Base-by-base conservation (phyloP, 2,797 vertebrate genomes). In the Champsocephalus esox region DNA sequence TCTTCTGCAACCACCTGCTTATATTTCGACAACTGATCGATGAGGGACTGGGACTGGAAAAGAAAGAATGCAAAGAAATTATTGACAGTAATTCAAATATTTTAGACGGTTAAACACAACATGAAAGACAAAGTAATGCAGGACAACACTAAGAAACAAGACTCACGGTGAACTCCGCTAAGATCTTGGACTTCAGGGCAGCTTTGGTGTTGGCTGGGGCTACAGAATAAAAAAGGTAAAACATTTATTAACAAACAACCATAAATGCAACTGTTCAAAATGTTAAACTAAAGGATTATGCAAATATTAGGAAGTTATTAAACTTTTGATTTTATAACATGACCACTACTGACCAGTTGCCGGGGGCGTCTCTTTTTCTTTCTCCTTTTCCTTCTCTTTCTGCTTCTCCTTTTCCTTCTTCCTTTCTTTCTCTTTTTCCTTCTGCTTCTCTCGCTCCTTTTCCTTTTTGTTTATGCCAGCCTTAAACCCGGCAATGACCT, bases 81-180 rank as follows among this genome's bases (percentile, higher is more conserved):
- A 17, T 11, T 19, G 10, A 11, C 5, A 43, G 14, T 9, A 12
- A 3, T 14, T 17, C 32, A 2, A 21, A 32, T 24, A 45, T 65
- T 14, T 59, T 3, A 51, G 38, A 66, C 19, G 74, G n/a, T 16
- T 6, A 24, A 17, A 63, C 12, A 19, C 8, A 21, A 73, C 41
- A 28, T 5, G 17, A 28, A 55, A 41, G n/a, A 59, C 19, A 66
- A 64, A 41, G 12, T 19, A 17, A 61, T 19, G 8, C 19, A 48
- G 19, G 17, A 70, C 13, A 49, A 49, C 3, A 24, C 0, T 16
- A 4, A 63, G 5, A 28, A 45, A 63, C 4, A 9, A 46, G 38
- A 78, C 97, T 96, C 95, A 99, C 98, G 77, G 97, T 93, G 91
- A 99, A 99, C 90, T 99, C 98, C 0, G 97, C 97, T 21, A 99